phyloP scores from a whole-genome alignment of 2,888 invertebrate genomes.

The Nomada fabriciana region DNA sequence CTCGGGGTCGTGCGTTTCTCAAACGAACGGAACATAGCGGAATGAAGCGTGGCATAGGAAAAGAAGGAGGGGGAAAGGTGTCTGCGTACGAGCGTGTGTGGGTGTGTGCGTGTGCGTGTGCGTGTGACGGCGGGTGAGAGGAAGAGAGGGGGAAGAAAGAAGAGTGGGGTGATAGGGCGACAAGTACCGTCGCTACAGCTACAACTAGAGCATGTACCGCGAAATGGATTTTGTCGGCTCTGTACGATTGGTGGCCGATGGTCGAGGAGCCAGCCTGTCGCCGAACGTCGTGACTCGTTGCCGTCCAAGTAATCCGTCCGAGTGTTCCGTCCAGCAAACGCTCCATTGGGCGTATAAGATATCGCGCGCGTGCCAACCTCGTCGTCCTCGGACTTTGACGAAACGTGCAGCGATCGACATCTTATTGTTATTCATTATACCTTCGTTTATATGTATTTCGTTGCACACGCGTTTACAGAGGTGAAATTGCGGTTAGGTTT shows the following conservation, averaged over 20 bases:
- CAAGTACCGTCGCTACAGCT: not conserved
- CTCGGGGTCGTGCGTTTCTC: no score
- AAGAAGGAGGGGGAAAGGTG: no score
- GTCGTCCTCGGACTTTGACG: not conserved
- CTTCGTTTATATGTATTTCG: slow-evolving; percentile 69
- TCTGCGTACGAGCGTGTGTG: not conserved
- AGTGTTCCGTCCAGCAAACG: slow-evolving; percentile 42
- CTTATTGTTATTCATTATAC: slow-evolving; percentile 66
- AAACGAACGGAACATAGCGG: no score
- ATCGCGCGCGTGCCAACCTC: not conserved
- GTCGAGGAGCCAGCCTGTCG: not conserved
- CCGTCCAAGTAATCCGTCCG: slow-evolving; percentile 3
- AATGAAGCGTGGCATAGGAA: not conserved
- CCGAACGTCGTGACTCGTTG: slow-evolving; percentile 1
- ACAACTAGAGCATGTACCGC: not conserved
- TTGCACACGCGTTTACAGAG: slow-evolving; percentile 57
- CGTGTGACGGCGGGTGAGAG: not conserved
- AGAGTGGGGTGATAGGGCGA: not conserved
- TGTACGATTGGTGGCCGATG: not conserved
- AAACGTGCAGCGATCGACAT: slow-evolving; percentile 12
- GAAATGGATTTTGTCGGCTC: not conserved
- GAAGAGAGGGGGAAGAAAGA: not conserved
- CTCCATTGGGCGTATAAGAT: not conserved
- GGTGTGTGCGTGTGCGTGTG: no score
- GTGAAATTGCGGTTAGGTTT: slow-evolving; percentile 57